Base-by-base conservation (phyloP, 30 jellyfish, hydroid and myxozoan species). In the Hydractinia echinata region DNA sequence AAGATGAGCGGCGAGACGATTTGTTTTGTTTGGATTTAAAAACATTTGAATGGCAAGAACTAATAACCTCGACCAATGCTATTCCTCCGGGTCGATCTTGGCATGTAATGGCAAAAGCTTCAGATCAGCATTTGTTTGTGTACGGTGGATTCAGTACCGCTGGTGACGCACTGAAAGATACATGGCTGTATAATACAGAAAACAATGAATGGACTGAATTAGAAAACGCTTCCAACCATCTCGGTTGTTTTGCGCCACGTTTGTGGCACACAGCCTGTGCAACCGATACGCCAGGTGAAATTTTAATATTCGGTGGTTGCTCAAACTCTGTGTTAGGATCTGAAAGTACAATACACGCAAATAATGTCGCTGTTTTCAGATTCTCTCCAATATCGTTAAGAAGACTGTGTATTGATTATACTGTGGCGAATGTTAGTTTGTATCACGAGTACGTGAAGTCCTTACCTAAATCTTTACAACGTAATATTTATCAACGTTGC, bases 241-340 rank as follows among this genome's bases (percentile, higher is more conserved):
- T 85, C n/a, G 88, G 83, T 9, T 48, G 18, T 18, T 15, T 18
- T 11, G 80, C 87, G 19, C 60, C 96, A 20, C 83, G 97, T 18
- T 61, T 91, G 51, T 91, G 97, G 97, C 97, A 91, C 61, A 91
- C 97, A 53, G 89, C 94, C 4, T 79, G 77, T 8, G 52, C 69
- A 10, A 76, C 96, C 5, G 79, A 82, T 61, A 76, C 71, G 4
- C 64, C 66, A 4, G 97, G 95, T 8, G 95, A 91, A 76, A 90
- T 91, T 61, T 20, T 91, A 4, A 82, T 91, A 18, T 91, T 91
- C 81, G 97, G 97, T 16, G 97, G 97, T 30, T 85, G 97, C 51
- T 18, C 77, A 9, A 86, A 86, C 56, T 90, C 97, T 13, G 60
- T 77, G 51, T 16, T 77, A 8, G 53, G 79, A 53, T 7, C 53